These are phyloP conservation scores for Trachelus tabidus DNA, from an alignment of 2,888 invertebrate genomes.

Conservation along the genomic window DNA sequence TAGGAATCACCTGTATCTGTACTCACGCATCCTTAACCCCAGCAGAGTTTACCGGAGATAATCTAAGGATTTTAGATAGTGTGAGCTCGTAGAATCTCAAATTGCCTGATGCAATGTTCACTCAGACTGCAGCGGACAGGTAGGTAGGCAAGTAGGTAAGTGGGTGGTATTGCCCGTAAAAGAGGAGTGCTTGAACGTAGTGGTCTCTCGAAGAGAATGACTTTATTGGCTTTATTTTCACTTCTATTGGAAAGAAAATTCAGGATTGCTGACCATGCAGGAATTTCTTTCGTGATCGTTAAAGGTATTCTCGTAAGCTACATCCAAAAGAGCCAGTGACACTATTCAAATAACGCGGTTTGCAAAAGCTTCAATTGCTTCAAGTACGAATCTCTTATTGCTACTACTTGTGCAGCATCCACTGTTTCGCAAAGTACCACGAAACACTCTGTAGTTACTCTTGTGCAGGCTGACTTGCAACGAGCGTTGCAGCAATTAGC, in stretches of 20 bases:
- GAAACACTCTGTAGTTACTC: not conserved
- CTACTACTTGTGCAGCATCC: not conserved
- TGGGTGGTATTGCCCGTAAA: not conserved
- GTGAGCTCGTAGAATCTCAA: not conserved
- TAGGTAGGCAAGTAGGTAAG: not conserved
- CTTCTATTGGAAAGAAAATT: not conserved
- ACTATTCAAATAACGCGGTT: not conserved
- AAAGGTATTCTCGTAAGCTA: not conserved
- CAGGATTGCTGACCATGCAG: not conserved
- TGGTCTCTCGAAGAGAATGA: not conserved
- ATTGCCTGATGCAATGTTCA: not conserved
- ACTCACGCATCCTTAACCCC: not conserved
- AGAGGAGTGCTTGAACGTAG: not conserved
- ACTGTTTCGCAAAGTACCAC: not conserved
- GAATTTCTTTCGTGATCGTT: not conserved
- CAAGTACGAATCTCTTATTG: not conserved
- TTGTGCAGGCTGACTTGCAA: not conserved
- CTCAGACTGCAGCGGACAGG: not conserved
- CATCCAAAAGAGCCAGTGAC: not conserved
- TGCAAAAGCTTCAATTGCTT: not conserved
- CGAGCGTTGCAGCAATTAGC: slow-evolving; percentile 10
- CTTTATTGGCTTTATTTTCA: not conserved
- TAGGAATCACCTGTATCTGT: not conserved
- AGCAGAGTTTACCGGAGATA: not conserved
- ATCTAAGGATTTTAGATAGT: not conserved